Conservation (phyloP, 1,140 invertebrate genomes). For the Zaprionus davidi region DNA sequence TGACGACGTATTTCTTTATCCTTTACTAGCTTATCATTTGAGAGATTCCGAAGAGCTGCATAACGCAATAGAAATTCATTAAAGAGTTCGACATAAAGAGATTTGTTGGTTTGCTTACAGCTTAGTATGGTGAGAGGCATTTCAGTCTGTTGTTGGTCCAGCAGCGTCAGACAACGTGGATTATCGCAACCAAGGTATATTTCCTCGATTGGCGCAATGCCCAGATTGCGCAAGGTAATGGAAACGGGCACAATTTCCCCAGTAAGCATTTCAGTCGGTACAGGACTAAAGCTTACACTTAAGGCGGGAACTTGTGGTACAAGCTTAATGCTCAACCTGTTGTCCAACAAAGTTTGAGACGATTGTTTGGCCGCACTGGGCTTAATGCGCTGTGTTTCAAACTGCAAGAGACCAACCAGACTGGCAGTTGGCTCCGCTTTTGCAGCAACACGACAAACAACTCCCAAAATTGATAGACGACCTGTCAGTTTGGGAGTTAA, state of each 20-base stretch:
- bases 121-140: constrained; percentile 74
- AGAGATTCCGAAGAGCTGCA: constrained; percentile 68
- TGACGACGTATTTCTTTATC: constrained; percentile 85
- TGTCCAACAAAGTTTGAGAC: constrained; percentile 85
- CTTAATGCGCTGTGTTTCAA: constrained; percentile 85
- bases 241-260: constrained; percentile 89
- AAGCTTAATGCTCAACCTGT: constrained; percentile 88
- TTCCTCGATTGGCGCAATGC: constrained; percentile 87
- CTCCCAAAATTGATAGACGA: constrained; percentile 83
- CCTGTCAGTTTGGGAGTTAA: constrained; percentile 85
- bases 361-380: constrained; percentile 84
- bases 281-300: constrained; percentile 89
- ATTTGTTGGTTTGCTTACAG: constrained; percentile 54
- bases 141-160: constrained; percentile 83
- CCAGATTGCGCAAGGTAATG: constrained; percentile 88
- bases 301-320: constrained; percentile 89
- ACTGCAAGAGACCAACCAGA: constrained; percentile 88
- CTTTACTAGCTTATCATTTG: constrained; percentile 82
- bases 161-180: constrained; percentile 87
- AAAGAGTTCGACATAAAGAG: background rate
- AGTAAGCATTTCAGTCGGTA: constrained; percentile 88
- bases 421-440: constrained; percentile 78
- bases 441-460: constrained; percentile 82
- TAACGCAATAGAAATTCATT: background rate
- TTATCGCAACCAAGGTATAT: constrained; percentile 86